A percentile compares a stretch with the other conserved stretches of the same genome.
These are phyloP conservation scores for Oscarella lobularis DNA, from an alignment of 37 sponge, comb jelly and placozoan genomes.

Conservation along the genomic window DNA sequence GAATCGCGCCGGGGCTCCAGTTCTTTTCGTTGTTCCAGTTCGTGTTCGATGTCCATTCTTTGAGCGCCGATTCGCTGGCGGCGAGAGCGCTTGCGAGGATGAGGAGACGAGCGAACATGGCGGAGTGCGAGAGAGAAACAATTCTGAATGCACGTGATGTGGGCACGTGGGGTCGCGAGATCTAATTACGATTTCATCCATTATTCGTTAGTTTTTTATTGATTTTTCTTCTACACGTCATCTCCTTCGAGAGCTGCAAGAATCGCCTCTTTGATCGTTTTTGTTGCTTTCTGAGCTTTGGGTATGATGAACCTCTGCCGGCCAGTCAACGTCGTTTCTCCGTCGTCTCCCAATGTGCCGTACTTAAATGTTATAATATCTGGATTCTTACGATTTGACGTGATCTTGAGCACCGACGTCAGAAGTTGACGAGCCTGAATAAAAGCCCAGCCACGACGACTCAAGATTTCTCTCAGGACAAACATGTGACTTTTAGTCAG, in stretches of 20 bases:
- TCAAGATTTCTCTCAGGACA: slow-evolving; percentile 56
- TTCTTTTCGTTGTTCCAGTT: too few species aligned
- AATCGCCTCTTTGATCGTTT: slow-evolving; percentile 39
- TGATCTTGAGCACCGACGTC: slow-evolving; percentile 56
- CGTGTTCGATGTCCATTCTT: too few species aligned
- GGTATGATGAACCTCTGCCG: slow-evolving; percentile 64
- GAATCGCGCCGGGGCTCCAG: too few species aligned
- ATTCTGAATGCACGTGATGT: too few species aligned
- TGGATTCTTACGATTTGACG: slow-evolving; percentile 82
- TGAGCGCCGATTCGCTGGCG: too few species aligned
- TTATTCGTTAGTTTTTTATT: too few species aligned
- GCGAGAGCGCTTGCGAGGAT: too few species aligned
- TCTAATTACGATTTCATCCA: too few species aligned
- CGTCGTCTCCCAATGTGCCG: slow-evolving; percentile 23
- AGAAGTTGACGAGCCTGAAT: slow-evolving; percentile 44
- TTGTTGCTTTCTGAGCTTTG: slow-evolving; percentile 47
- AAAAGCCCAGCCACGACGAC: slow-evolving; percentile 56
- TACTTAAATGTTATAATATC: slow-evolving; percentile 86
- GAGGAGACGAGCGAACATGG: too few species aligned
- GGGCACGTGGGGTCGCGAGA: too few species aligned
- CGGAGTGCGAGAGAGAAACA: too few species aligned
- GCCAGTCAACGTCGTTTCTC: slow-evolving; percentile 14
- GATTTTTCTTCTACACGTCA: too few species aligned
- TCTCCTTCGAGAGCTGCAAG: not conserved
- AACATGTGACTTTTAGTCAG: slow-evolving; percentile 36